Evolutionary conservation across 2,888 invertebrate species (phyloP).

Genomic region (Acholoe squamosa): DNA sequence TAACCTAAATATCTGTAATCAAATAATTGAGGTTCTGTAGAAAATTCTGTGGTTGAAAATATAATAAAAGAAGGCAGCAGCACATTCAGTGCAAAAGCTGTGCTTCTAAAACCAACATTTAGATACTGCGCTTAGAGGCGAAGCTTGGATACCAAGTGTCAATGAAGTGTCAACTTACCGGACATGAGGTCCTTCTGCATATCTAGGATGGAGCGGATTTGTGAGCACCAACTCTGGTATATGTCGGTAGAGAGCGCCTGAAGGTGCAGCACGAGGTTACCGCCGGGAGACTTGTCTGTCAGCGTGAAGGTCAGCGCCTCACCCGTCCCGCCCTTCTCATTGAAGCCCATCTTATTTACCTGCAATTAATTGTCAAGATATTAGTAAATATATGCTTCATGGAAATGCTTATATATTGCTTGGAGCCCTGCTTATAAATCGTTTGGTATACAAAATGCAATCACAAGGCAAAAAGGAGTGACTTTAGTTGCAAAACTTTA

Average conservation of each 20-base stretch:
- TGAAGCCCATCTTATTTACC: conserved; percentile 97
- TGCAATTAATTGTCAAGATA: conserved; percentile 82
- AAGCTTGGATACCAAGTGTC: background rate
- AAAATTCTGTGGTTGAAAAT: background rate
- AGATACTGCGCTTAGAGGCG: background rate
- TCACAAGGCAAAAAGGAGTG: too few relatives aligned
- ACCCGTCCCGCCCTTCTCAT: conserved; percentile 86
- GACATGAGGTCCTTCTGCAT: conserved; percentile 96
- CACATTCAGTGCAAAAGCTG: conserved; percentile 12
- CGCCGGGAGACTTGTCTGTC: conserved; percentile 86
- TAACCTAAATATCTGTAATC: too few relatives aligned
- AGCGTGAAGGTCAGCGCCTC: conserved; percentile 89
- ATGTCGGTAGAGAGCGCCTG: conserved; percentile 90
- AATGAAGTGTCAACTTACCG: conserved; percentile 74
- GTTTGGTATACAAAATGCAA: too few relatives aligned
- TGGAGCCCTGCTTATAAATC: too few relatives aligned
- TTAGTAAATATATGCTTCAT: background rate
- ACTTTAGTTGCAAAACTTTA: too few relatives aligned
- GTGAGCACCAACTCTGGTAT: conserved; percentile 92
- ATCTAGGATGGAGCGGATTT: conserved; percentile 93
- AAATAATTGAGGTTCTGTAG: background rate
- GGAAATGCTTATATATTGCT: background rate
- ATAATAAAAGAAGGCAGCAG: background rate
- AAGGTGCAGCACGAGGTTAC: conserved; percentile 90
- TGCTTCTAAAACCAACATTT: background rate